These are phyloP conservation scores for Hirudinaria manillensis DNA, from an alignment of 2,888 invertebrate genomes.

Conservation along the genomic window DNA sequence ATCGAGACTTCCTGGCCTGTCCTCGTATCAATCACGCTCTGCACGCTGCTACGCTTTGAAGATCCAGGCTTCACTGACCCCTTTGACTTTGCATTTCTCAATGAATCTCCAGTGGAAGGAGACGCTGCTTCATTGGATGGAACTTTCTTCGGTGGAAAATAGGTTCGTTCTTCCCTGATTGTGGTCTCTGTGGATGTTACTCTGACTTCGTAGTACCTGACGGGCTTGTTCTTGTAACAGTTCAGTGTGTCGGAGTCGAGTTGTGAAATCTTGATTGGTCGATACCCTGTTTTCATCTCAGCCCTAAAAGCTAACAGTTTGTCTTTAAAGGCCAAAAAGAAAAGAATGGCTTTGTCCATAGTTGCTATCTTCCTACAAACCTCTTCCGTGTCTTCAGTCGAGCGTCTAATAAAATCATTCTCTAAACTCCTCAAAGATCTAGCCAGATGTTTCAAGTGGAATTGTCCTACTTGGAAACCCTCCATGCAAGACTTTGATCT, in stretches of 20 bases:
- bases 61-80: not conserved
- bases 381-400: not conserved
- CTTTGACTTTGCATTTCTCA: not conserved
- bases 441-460: not conserved
- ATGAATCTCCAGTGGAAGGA: not conserved
- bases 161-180: not conserved
- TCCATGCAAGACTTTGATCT: not conserved
- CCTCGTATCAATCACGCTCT: slow-evolving; percentile 2
- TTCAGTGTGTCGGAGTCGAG: not conserved
- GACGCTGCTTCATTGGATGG: not conserved
- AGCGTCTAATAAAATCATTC: not conserved
- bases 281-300: not conserved
- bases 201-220: not conserved
- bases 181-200: slow-evolving; percentile 6
- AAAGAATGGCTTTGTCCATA: slow-evolving; percentile 8
- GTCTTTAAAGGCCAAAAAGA: not conserved
- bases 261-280: not conserved
- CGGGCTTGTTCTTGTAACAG: not conserved
- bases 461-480: not conserved
- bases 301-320: not conserved
- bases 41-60: not conserved
- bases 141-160: not conserved
- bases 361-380: not conserved
- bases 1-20: not conserved
- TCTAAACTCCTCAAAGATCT: slow-evolving; percentile 6